Conservation (phyloP, 1,140 invertebrate species). For the Ooceraea biroi region DNA sequence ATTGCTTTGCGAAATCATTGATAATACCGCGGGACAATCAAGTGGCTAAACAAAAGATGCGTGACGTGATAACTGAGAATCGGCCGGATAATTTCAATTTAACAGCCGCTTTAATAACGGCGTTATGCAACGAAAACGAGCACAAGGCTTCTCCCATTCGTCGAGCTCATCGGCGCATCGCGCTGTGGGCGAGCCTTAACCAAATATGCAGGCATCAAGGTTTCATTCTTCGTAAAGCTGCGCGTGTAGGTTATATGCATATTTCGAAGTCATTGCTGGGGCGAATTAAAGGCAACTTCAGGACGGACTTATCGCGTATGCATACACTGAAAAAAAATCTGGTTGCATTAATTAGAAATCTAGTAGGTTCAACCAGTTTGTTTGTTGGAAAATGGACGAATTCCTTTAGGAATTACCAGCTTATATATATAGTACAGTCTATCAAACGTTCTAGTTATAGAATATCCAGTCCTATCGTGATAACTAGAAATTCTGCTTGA, state of each 20-base stretch:
- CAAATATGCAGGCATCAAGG: constrained; percentile 79
- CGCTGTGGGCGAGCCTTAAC: constrained; percentile 70
- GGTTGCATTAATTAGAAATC: no score
- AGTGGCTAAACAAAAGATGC: background rate
- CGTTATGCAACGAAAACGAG: constrained; percentile 79
- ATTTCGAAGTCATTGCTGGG: background rate
- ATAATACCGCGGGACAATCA: constrained; percentile 15
- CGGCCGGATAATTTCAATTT: constrained; percentile 63
- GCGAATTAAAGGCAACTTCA: background rate
- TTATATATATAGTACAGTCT: no score
- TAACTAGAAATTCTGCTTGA: no score
- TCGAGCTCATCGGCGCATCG: constrained; percentile 51
- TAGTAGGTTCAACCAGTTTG: no score
- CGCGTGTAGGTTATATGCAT: background rate
- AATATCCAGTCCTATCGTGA: no score
- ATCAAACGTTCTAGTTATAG: no score
- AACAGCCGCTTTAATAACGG: constrained; percentile 75
- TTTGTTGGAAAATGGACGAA: no score
- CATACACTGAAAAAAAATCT: no score
- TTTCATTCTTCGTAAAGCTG: constrained; percentile 34
- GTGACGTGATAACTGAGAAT: background rate
- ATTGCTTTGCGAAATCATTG: constrained; percentile 17
- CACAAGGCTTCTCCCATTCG: constrained; percentile 74
- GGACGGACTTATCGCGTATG: background rate
- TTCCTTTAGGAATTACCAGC: no score